Base-by-base conservation (phyloP, 2,888 invertebrate species). In the Eupithecia insigniata region DNA sequence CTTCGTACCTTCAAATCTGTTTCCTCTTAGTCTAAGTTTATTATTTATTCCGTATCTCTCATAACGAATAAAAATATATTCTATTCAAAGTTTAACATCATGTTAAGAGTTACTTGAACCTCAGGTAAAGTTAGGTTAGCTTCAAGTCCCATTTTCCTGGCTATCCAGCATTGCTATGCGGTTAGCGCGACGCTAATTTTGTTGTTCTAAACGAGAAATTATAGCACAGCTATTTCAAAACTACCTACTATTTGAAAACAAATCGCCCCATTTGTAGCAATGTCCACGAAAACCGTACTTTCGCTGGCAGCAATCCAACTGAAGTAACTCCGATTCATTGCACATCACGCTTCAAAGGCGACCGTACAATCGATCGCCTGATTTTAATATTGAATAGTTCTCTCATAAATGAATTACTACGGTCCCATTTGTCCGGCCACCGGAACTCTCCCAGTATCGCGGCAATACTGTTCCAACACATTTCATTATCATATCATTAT, bases 281-380 rank as follows among this genome's bases (percentile, higher is more conserved):
- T 62, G 61, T 62, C 32, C 61, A 34, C 55, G 70, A 70, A 79
- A 85, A 69, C 18, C 73, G 71, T 73, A 76, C 71, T 74, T 72
- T 74, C 74, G 69, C 79, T 82, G 80, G 81, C 81, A 76, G 65
- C 71, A 70, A 73, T 80, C 78, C 79, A 80, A 77, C 73, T 73
- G 73, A 70, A 78, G 78, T 73, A 70, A 72, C 67, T 64, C 60
- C 73, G 67, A 72, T 67, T 70, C 75, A 76, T 65, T 77, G 75
- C 76, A 77, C 72, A 76, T 67, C 70, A 74, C 69, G 69, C 69
- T 75, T 71, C 60, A 73, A 69, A 69, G 75, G 46, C 68, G 70
- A 65, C 64, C 68, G 71, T 77, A 82, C 83, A 83, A 84, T 82
- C 67, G 78, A 75, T 75, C 66, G 64, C 70, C 76, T 78, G 77